A percentile compares a stretch with the other conserved stretches of the same genome.
These are phyloP conservation scores for Synanthedon formicaeformis DNA, from an alignment of 2,888 invertebrate genomes.

Conservation along the genomic window DNA sequence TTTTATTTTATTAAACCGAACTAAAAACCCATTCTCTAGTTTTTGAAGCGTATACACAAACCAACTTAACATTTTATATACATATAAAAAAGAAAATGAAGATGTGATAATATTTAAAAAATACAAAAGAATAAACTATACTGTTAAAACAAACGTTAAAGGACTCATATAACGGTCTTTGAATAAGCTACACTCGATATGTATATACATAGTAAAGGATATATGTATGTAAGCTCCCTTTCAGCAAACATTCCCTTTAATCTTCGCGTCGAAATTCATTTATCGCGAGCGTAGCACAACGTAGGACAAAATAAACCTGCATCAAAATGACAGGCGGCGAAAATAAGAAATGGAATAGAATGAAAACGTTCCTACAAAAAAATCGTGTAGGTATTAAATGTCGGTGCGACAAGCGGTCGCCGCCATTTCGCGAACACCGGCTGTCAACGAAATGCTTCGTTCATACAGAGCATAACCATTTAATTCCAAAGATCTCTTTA, in stretches of 20 bases:
- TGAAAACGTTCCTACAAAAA: slow-evolving; percentile 1
- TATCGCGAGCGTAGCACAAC: neutral
- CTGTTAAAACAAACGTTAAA: too few species aligned
- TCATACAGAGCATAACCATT: too few species aligned
- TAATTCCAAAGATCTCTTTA: too few species aligned
- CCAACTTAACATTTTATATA: too few species aligned
- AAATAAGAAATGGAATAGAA: slow-evolving; percentile 4
- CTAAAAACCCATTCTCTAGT: too few species aligned
- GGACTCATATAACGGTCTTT: too few species aligned
- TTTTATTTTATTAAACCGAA: too few species aligned
- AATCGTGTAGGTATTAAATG: slow-evolving; percentile 2
- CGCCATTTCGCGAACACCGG: neutral
- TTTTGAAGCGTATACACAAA: too few species aligned
- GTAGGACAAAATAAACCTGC: slow-evolving; percentile 2
- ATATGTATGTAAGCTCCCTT: neutral
- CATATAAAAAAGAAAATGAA: too few species aligned
- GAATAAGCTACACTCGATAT: neutral
- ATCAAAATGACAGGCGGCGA: slow-evolving; percentile 2
- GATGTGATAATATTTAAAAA: too few species aligned
- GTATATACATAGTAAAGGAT: neutral
- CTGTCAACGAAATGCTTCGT: too few species aligned
- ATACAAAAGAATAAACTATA: too few species aligned
- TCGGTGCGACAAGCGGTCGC: neutral
- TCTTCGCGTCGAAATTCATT: neutral
- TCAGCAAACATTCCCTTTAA: neutral